These are phyloP conservation scores for Chalcosyrphus nemorum DNA, from an alignment of 2,888 invertebrate genomes.

Conservation along the genomic window DNA sequence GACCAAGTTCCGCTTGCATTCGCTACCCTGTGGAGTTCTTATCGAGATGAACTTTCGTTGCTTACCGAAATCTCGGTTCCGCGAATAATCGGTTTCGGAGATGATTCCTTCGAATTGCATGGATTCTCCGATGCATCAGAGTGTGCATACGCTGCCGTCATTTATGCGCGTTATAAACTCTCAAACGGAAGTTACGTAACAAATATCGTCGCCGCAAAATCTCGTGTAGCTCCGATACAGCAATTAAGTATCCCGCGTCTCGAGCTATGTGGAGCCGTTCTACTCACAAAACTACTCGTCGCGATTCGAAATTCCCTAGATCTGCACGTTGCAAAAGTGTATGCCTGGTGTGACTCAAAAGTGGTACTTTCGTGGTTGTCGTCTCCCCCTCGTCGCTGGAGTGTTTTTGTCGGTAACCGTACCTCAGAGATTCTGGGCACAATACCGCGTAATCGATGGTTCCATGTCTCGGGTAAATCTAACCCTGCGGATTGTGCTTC, in stretches of 20 bases:
- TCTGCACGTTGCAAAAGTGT: background rate
- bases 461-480: slow-evolving; percentile 48
- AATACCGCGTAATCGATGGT: slow-evolving; percentile 45
- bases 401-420: slow-evolving; percentile 52
- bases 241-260: slow-evolving; percentile 12
- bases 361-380: slow-evolving; percentile 75
- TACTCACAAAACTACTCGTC: slow-evolving; percentile 2
- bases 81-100: background rate
- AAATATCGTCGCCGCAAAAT: slow-evolving; percentile 21
- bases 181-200: slow-evolving; percentile 17
- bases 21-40: slow-evolving; percentile 58
- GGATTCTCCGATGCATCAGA: slow-evolving; percentile 41
- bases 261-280: background rate
- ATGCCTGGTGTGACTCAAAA: slow-evolving; percentile 75
- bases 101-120: slow-evolving; percentile 8
- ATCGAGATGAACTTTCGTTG: slow-evolving; percentile 6
- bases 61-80: background rate
- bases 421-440: slow-evolving; percentile 51
- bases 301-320: background rate
- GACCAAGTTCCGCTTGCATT: background rate
- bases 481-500: slow-evolving; percentile 72
- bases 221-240: slow-evolving; percentile 25
- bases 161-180: slow-evolving; percentile 12
- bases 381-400: slow-evolving; percentile 29
- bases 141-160: slow-evolving; percentile 15